A percentile compares a stretch with the other conserved stretches of the same genome.
Evolutionary conservation across 2,888 invertebrate species (phyloP).

Genomic region (Trilocha varians): DNA sequence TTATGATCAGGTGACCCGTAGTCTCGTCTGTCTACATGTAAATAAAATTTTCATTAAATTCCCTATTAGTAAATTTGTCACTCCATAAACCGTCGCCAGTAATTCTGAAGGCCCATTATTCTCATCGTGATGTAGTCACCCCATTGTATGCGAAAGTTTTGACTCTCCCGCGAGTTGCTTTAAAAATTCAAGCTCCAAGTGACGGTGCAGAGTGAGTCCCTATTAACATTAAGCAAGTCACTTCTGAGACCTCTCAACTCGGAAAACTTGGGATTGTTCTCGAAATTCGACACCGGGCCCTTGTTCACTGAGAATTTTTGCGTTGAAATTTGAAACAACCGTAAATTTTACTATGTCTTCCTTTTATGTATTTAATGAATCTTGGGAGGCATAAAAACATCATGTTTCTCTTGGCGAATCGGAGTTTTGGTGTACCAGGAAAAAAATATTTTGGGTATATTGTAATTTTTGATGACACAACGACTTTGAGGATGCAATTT

Average conservation of each 20-base stretch:
- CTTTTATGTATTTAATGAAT: background rate
- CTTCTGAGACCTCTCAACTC: slow-evolving; percentile 20
- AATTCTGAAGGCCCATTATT: background rate
- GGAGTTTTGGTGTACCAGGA: background rate
- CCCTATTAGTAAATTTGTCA: no score
- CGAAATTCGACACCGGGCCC: slow-evolving; percentile 20
- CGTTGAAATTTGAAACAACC: background rate
- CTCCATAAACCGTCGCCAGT: no score
- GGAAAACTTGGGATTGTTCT: slow-evolving; percentile 28
- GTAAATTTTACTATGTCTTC: background rate
- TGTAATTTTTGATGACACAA: no score
- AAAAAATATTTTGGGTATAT: no score
- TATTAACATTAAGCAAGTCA: slow-evolving; percentile 48
- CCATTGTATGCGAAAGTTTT: slow-evolving; percentile 42
- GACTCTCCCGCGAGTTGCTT: slow-evolving; percentile 32
- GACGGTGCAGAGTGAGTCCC: slow-evolving; percentile 40
- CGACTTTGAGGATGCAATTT: no score
- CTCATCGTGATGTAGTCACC: slow-evolving; percentile 29
- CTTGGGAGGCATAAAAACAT: background rate
- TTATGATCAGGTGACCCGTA: no score
- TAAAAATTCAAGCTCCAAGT: slow-evolving; percentile 60
- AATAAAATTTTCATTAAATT: no score
- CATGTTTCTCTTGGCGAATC: background rate
- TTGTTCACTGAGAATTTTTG: background rate
- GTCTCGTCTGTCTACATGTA: no score